Evolutionary conservation across 2,113 vertebrate genomes (phyloP).

Genomic region (Zonotrichia leucophrys): DNA sequence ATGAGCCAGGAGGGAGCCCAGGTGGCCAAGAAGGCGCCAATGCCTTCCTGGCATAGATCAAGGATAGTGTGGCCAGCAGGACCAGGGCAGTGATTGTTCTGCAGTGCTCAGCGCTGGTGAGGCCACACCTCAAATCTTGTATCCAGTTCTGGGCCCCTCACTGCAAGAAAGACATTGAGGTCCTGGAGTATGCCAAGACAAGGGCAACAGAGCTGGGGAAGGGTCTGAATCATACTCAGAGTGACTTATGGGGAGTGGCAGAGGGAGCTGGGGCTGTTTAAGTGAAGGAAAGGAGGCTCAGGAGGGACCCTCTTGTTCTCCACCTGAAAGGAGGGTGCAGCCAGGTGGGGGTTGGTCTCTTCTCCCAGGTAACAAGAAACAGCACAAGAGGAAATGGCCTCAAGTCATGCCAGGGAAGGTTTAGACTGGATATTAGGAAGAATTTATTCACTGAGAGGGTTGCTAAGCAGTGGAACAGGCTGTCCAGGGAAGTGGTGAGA

Average conservation of each 20-base stretch:
- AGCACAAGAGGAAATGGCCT: neutral
- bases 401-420: neutral
- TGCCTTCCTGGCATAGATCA: neutral
- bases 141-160: neutral
- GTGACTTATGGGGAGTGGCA: accelerated
- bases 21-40: neutral
- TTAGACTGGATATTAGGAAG: neutral
- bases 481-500: neutral
- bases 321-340: neutral
- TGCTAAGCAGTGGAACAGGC: neutral
- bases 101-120: neutral
- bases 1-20: neutral
- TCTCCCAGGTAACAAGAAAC: neutral
- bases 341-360: neutral
- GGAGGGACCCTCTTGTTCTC: neutral
- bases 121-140: accelerated
- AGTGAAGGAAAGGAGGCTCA: neutral
- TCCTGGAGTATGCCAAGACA: accelerated
- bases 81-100: neutral
- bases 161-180: neutral
- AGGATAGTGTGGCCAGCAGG: neutral
- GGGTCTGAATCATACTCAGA: neutral
- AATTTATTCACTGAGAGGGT: neutral
- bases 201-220: accelerated
- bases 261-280: neutral